phyloP scores from a whole-genome alignment of 2,888 invertebrate genomes.

The Pandemis corylana region DNA sequence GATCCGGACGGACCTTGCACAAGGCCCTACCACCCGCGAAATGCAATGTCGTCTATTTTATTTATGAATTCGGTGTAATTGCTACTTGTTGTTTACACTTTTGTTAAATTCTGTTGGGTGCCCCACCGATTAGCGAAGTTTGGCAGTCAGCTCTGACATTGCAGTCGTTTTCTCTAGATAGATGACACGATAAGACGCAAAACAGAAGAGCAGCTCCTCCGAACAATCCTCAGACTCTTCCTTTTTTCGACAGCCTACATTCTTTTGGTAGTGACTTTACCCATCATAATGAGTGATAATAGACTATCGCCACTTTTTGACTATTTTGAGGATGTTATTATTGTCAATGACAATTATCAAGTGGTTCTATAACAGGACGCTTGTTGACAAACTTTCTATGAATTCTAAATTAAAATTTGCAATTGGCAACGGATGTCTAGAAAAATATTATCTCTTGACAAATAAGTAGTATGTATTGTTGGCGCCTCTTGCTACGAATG shows the following conservation, averaged over 20 bases:
- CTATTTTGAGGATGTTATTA: background rate
- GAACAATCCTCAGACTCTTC: too few relatives aligned
- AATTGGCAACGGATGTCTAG: background rate
- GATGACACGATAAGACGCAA: too few relatives aligned
- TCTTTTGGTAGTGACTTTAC: too few relatives aligned
- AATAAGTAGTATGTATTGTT: constrained; percentile 25
- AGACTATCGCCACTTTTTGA: too few relatives aligned
- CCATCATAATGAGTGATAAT: too few relatives aligned
- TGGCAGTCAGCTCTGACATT: too few relatives aligned
- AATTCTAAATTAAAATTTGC: background rate
- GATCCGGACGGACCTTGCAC: too few relatives aligned
- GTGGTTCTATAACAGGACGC: background rate
- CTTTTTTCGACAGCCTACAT: too few relatives aligned
- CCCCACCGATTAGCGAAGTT: too few relatives aligned
- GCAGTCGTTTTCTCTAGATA: too few relatives aligned
- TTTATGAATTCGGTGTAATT: background rate
- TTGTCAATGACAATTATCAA: background rate
- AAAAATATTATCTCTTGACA: constrained; percentile 19
- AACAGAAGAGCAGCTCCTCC: too few relatives aligned
- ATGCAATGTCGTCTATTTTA: background rate
- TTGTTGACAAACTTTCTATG: background rate
- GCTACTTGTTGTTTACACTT: background rate
- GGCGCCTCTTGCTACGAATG: constrained; percentile 20
- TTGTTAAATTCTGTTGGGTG: background rate
- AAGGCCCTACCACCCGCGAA: too few relatives aligned